Evolutionary conservation across 2,797 vertebrate genomes (phyloP).

Genomic region (Melanotaenia parkinsoni): DNA sequence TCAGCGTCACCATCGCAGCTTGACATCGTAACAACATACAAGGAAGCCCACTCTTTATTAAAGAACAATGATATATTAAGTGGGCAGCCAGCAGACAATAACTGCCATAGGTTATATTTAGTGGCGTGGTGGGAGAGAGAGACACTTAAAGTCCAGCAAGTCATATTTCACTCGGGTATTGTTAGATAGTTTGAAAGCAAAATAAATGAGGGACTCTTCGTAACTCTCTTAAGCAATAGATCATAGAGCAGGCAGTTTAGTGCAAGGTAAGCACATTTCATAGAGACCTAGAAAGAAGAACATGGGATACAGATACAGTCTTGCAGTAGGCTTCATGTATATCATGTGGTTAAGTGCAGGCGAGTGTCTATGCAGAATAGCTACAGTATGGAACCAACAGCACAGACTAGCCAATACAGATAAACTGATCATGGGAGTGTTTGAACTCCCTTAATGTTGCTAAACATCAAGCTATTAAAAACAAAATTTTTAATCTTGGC

Average conservation of each 20-base stretch:
- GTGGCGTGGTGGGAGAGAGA: constrained; percentile 58
- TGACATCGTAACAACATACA: constrained; percentile 51
- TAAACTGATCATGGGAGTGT: background rate
- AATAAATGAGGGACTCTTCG: constrained; percentile 75
- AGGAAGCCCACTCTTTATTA: constrained; percentile 48
- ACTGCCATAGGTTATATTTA: constrained; percentile 76
- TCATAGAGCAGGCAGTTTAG: constrained; percentile 64
- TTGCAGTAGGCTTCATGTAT: constrained; percentile 10
- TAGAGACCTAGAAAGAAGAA: constrained; percentile 53
- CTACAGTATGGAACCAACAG: background rate
- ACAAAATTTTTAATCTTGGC: background rate
- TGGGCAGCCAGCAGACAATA: constrained; percentile 50
- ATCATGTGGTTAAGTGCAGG: background rate
- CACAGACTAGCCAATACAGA: background rate
- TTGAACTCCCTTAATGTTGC: background rate
- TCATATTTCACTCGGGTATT: constrained; percentile 76
- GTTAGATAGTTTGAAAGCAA: constrained; percentile 69
- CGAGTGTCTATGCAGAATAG: background rate
- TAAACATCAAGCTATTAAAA: background rate
- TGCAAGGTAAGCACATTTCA: constrained; percentile 75
- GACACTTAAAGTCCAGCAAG: constrained; percentile 57
- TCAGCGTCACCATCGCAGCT: constrained; percentile 45
- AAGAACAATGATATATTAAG: constrained; percentile 68
- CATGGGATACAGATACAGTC: constrained; percentile 21
- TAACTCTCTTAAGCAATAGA: constrained; percentile 71